Evolutionary conservation across 2,797 vertebrate genomes (phyloP).

Genomic region (Apogon hyalosoma): DNA sequence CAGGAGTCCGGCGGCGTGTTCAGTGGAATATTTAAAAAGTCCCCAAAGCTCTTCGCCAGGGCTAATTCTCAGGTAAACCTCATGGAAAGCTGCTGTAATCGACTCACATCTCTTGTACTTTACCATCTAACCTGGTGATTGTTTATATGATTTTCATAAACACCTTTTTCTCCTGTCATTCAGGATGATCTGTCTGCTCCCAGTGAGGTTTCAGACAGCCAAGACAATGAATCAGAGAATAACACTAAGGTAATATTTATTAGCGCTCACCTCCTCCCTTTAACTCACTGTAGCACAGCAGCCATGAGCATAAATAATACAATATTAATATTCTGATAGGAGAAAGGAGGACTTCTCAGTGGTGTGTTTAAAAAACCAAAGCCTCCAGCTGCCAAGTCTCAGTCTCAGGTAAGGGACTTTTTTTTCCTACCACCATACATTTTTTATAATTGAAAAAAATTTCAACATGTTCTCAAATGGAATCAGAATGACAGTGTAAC

Average conservation of each 20-base stretch:
- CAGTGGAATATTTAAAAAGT: constrained; percentile 60
- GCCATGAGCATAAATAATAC: neutral
- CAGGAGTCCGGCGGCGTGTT: constrained; percentile 59
- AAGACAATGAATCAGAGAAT: constrained; percentile 32
- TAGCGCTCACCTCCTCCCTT: no score
- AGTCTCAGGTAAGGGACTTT: constrained; percentile 52
- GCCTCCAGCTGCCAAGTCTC: constrained; percentile 24
- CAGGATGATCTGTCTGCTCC: constrained; percentile 59
- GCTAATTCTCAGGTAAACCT: constrained; percentile 53
- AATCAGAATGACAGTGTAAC: no score
- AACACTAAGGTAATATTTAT: constrained; percentile 47
- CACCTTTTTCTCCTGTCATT: neutral
- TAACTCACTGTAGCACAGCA: neutral
- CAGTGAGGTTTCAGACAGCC: constrained; percentile 40
- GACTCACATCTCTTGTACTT: neutral
- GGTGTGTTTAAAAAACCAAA: constrained; percentile 62
- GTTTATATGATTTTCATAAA: neutral
- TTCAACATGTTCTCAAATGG: no score
- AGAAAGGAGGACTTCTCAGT: constrained; percentile 47
- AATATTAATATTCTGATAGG: constrained; percentile 20
- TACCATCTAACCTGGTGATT: no score
- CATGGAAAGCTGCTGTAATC: neutral
- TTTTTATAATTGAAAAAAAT: no score
- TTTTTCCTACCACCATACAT: neutral
- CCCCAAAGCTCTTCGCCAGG: constrained; percentile 30